phyloP scores from a whole-genome alignment of 2,113 vertebrate species.

The Laticauda colubrina region DNA sequence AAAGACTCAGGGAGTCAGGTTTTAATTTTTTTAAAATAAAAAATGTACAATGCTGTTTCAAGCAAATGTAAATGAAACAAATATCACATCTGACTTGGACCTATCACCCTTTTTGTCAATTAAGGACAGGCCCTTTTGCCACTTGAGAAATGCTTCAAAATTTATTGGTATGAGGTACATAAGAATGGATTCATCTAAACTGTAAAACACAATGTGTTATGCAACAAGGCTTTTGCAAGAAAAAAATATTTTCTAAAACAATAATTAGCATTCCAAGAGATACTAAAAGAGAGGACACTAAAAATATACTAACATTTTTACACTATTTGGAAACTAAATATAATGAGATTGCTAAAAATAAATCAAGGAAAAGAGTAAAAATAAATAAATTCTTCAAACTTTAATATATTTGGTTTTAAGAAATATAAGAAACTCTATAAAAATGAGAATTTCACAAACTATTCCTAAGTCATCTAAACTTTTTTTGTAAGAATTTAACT shows the following conservation, averaged over 20 bases:
- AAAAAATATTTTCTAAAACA: not conserved
- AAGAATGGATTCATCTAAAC: not conserved
- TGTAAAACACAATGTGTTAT: not conserved
- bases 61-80: not conserved
- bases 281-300: not conserved
- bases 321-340: not conserved
- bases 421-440: not conserved
- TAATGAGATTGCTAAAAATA: not conserved
- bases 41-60: not conserved
- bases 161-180: not conserved
- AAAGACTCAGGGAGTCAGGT: not conserved
- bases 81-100: not conserved
- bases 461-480: not conserved
- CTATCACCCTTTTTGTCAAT: not conserved
- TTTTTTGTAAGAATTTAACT: not conserved
- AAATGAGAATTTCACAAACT: not conserved
- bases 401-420: not conserved
- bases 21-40: not conserved
- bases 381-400: not conserved
- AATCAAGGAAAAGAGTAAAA: not conserved
- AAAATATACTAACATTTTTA: not conserved
- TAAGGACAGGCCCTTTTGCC: not conserved
- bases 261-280: not conserved
- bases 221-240: not conserved
- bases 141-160: not conserved